Base-by-base conservation (phyloP, 2,888 invertebrate species). In the Camptogramma bilineatum region DNA sequence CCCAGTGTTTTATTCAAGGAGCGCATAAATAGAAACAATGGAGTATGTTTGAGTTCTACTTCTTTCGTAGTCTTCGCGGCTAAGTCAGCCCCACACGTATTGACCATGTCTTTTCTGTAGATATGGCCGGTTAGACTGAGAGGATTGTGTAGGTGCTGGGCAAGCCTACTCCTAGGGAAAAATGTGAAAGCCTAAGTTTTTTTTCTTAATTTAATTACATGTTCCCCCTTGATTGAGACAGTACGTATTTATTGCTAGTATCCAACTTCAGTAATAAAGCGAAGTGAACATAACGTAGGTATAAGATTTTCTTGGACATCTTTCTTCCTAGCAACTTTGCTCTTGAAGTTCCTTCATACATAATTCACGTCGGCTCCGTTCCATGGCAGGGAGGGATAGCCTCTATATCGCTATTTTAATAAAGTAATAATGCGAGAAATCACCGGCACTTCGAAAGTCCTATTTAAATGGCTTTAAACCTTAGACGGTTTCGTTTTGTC, bases 311-410 rank as follows among this genome's bases (percentile, higher is more conserved):
- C 18, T 39, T 47, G 28, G 24, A 53, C 58, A 58, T 58, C 21
- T 58, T 46, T 56, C 64, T 64, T 60, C 39, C 60, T 48, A 55
- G 52, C 8, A 52, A 61, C 60, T 57, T 55, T 61, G 52, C 56
- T 50, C 57, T n/a, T 57, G 34, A 65, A 57, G 53, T 61, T 65
- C 44, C 42, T 52, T 64, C 53, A 53, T 65, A 61, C 61, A 65
- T 65, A 53, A 65, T 65, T 65, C 65, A 65, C 31, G 60, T 13
- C 13, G 31, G 18, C 51, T 52, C 52, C 39, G 13, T 54, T 57
- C 17, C 34, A 51, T 42, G 42, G 21, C 47, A 64, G 31, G 9
- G 39, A 48, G 16, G n/a, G 46, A 46, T 53, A 53, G 28, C 44
- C 39, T 42, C 34, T 46, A 21, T 48, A 39, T 55, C 19, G 16